A percentile compares a stretch with the other conserved stretches of the same genome.
phyloP scores from a whole-genome alignment of 2,797 vertebrate species.

The Hypotaenidia philippensis region DNA sequence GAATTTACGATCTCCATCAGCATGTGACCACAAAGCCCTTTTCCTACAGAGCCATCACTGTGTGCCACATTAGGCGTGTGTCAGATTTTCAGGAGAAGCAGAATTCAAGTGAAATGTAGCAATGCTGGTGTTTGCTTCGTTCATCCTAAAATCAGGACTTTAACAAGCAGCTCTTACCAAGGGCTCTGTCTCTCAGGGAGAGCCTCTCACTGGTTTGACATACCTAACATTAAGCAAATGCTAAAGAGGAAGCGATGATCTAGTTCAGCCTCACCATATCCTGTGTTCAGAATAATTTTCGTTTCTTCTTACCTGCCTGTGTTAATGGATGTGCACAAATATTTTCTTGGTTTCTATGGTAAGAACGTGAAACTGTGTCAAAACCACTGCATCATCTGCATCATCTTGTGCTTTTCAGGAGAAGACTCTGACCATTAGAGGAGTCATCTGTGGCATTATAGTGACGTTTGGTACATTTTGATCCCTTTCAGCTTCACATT shows the following conservation, averaged over 20 bases:
- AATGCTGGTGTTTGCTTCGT: not conserved
- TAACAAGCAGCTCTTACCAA: not conserved
- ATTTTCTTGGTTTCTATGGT: conserved; percentile 82
- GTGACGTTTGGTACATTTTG: conserved; percentile 48
- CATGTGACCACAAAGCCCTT: not conserved
- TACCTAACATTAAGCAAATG: conserved; percentile 16
- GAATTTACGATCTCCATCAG: not conserved
- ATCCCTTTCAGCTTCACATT: conserved; percentile 65
- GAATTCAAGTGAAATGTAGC: not conserved
- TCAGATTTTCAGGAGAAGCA: not conserved
- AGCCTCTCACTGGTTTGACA: not conserved
- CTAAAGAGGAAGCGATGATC: conserved; percentile 72
- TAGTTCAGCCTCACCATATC: conserved; percentile 71
- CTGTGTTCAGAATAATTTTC: conserved; percentile 79
- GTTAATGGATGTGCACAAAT: conserved; percentile 80
- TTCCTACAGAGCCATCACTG: not conserved
- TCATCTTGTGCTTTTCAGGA: conserved; percentile 69
- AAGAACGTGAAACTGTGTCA: conserved; percentile 66
- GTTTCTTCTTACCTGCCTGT: conserved; percentile 79
- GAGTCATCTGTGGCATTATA: conserved; percentile 53
- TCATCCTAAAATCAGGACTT: not conserved
- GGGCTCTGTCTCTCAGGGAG: not conserved
- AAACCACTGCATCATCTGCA: conserved; percentile 62
- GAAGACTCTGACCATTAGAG: conserved; percentile 27
- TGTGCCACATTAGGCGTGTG: not conserved